Conservation (phyloP, 1,140 invertebrate species). For the Micrasema minimum region DNA sequence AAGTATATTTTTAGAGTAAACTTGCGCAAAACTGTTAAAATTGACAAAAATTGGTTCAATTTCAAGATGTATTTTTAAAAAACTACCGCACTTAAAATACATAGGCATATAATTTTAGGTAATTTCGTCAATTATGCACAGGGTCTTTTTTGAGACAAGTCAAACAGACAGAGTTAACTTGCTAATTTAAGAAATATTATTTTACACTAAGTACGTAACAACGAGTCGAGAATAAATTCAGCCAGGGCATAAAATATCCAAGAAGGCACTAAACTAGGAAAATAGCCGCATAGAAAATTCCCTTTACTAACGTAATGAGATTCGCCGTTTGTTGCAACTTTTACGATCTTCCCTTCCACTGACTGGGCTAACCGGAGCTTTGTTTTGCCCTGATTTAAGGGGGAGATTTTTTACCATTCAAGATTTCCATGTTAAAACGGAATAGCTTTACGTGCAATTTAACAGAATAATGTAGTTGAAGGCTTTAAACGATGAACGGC, state of each 20-base stretch:
- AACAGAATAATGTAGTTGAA: conserved; percentile 49
- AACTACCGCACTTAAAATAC: too few relatives aligned
- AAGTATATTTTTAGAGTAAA: too few relatives aligned
- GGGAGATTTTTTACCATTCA: conserved; percentile 49
- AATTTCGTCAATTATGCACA: too few relatives aligned
- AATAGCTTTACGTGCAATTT: conserved; percentile 53
- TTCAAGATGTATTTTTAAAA: too few relatives aligned
- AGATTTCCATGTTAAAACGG: conserved; percentile 49
- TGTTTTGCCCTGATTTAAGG: conserved; percentile 44
- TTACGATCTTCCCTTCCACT: conserved; percentile 50
- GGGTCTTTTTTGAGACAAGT: too few relatives aligned
- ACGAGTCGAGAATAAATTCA: neutral
- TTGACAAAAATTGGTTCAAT: too few relatives aligned
- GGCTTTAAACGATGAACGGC: conserved; percentile 9
- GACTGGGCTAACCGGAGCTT: conserved; percentile 36
- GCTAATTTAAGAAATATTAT: too few relatives aligned
- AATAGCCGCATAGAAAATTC: conserved; percentile 34
- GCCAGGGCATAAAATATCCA: conserved; percentile 1
- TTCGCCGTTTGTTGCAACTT: conserved; percentile 46
- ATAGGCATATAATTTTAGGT: too few relatives aligned
- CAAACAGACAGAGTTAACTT: too few relatives aligned
- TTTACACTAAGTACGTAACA: too few relatives aligned
- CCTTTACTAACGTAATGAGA: conserved; percentile 43
- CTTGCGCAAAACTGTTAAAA: too few relatives aligned
- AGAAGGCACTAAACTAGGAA: conserved; percentile 22